Base-by-base conservation (phyloP, 92 coral and sea anemone genomes). In the Blastomussa wellsi region DNA sequence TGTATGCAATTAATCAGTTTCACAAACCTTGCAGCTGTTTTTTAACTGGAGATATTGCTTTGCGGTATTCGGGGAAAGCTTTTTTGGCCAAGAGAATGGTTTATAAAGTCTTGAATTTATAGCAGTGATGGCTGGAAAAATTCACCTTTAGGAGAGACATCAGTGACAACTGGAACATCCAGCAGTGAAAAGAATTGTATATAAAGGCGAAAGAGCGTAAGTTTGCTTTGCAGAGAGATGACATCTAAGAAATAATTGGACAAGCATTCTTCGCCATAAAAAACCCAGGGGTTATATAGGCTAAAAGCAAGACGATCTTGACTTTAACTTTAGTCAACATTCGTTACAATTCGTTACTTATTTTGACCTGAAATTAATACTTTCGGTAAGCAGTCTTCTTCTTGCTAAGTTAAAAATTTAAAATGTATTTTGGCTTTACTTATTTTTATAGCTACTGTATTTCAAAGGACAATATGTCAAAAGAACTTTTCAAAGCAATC, bases 21-120 rank as follows among this genome's bases (percentile, higher is more conserved):
- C 22, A 16, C 13, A 22, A 20, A 33, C 24, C 22, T 11, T 2
- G 81, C 81, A 77, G 81, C 81, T 77, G 81, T 77, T 77, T 77
- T 33, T 77, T 53, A 57, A 55, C 33, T 52, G 26, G 37, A 77
- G 47, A 33, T 77, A 33, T 77, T 47, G 48, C 64, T 19, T 76
- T 76, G 64, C 2, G 80, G 80, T 33, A 20, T 51, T 76, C 16
- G 35, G 35, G 1, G 47, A 20, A 7, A 37, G 41, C 22, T 70
- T 70, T 70, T 70, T 70, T 26, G 2, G 44, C 26, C 7, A 38
- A 35, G 16, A 26, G 13, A 70, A 70, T 7, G 41, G 44, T 35
- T 38, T 62, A 62, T 62, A 9, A 26, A 70, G 16, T 7, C 37
- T 19, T 14, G 26, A 4, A 37, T 33, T 70, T 17, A 24, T 20